Evolutionary conservation across 2,113 vertebrate species (phyloP).

Genomic region (Coptodon bakossiorum): DNA sequence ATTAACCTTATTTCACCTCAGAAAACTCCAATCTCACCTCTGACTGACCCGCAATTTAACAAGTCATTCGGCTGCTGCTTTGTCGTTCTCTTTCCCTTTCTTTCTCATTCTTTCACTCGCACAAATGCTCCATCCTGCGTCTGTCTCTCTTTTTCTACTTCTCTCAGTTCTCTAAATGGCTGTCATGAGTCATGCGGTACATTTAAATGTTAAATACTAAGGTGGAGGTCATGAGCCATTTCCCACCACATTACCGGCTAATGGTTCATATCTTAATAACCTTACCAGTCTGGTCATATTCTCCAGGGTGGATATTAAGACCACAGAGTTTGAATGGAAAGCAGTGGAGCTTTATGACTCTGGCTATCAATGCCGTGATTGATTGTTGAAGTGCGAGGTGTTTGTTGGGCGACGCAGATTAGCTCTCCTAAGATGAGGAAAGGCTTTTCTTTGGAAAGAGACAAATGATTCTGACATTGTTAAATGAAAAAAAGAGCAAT

Average conservation of each 20-base stretch:
- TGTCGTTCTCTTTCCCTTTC: not conserved
- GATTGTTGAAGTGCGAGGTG: not conserved
- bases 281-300: constrained; percentile 35
- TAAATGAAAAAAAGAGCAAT: not conserved
- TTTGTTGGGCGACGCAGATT: constrained; percentile 10
- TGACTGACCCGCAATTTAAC: constrained; percentile 33
- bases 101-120: not conserved
- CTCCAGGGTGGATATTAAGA: constrained; percentile 49
- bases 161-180: constrained; percentile 30
- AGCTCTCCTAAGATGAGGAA: not conserved
- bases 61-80: not conserved
- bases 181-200: constrained; percentile 54
- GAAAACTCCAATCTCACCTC: constrained; percentile 30
- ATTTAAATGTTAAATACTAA: constrained; percentile 70
- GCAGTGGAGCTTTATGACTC: not conserved
- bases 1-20: constrained; percentile 37
- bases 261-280: constrained; percentile 70
- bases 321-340: constrained; percentile 23
- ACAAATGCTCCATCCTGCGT: not conserved
- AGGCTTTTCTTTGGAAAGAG: constrained; percentile 1
- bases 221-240: constrained; percentile 68
- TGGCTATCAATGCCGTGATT: not conserved
- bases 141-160: not conserved
- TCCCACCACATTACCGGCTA: constrained; percentile 62
- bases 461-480: not conserved